Evolutionary conservation across 2,797 vertebrate species (phyloP), one percentile per base, ranked within the genome.

Genomic region (Nannoperca australis): DNA sequence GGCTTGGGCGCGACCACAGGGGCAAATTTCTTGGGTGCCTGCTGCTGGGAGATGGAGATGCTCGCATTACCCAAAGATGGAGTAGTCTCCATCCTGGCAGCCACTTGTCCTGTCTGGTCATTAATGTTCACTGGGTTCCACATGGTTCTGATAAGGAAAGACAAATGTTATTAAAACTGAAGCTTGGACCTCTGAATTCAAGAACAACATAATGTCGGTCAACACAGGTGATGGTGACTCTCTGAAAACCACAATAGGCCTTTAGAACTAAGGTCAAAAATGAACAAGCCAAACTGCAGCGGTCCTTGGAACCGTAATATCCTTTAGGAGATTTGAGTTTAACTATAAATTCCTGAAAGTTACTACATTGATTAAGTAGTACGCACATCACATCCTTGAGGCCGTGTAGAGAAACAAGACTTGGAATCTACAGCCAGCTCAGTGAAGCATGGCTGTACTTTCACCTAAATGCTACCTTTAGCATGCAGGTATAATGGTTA

Each of bases 1-100:
- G 98, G 98, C 76, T 99, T 99, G 45, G 98, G 98, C 17, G 98
- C 98, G 4, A 99, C 98, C 7, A 98, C 92, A 0, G 98, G 98
- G 0, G 98, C 97, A 91, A 97, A 99, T 83, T 99, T 99, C 95
- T 98, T 99, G 32, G 98, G 98, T 0, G 94, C 74, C 87, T 99
- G 98, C 76, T 99, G 98, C 83, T 97, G 98, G 53, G 98, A 99
- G 74, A 99, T 89, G 0, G 98, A 99, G 93, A 99, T 98, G 91
- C 97, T 99, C 8, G 97, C 95, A 3, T 94, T 97, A 3, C 97
- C 97, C 85, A 98, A 93, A 69, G 96, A 95, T 13, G 97, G 96
- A 0, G 97, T 99, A 22, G 98, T 98, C 95, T 99, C 98, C 97
- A 98, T 97, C 79, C 98, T 95, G 9, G 97, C 98, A 22, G 96